Conservation (phyloP, 2,113 vertebrate species). For the Oceanodroma tethys region DNA sequence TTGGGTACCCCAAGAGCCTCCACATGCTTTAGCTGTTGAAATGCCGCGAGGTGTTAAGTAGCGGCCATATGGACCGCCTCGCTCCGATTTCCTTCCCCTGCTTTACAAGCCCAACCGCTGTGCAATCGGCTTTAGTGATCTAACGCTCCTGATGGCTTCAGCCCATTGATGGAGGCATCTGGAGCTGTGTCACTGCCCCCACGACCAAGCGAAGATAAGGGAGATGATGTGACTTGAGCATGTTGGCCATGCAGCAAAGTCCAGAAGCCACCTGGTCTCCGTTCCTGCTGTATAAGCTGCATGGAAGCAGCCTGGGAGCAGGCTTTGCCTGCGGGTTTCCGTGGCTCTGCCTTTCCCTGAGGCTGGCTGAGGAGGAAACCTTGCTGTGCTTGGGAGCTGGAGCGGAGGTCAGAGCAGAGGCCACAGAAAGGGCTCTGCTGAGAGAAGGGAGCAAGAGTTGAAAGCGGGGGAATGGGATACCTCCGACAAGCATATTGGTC, state of each 20-base stretch:
- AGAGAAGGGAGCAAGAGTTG: background rate
- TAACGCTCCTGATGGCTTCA: background rate
- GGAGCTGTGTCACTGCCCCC: background rate
- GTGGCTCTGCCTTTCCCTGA: background rate
- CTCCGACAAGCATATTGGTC: background rate
- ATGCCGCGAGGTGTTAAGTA: background rate
- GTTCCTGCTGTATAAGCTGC: accelerated
- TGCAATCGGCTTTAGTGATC: background rate
- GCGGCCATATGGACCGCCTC: accelerated
- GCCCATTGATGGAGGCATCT: background rate
- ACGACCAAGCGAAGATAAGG: accelerated
- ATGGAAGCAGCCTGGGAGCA: background rate
- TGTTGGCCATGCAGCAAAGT: accelerated
- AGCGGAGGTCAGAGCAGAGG: background rate
- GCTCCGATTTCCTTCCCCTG: background rate
- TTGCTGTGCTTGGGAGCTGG: background rate
- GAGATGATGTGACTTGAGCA: background rate
- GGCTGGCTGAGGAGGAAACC: background rate
- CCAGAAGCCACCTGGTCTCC: background rate
- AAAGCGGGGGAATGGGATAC: background rate
- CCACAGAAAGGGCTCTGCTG: background rate
- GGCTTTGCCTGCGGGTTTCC: background rate
- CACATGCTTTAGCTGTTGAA: background rate
- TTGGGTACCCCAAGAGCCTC: background rate
- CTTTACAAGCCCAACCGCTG: background rate